Evolutionary conservation across 2,888 invertebrate genomes (phyloP).

Genomic region (Limenitis camilla): DNA sequence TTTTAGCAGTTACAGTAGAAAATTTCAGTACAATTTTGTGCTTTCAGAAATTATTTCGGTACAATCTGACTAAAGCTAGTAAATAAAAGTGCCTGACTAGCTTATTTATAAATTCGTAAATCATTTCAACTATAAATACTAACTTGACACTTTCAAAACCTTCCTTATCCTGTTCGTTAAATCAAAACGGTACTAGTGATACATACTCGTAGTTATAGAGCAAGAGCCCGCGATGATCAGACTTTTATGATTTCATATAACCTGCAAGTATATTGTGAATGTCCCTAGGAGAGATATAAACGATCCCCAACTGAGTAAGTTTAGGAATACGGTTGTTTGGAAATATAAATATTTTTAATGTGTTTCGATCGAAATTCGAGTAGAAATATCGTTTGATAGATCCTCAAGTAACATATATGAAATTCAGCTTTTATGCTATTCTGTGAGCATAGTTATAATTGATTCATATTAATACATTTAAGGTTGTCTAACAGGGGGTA

Average conservation of each 20-base stretch:
- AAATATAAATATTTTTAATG: too few relatives aligned
- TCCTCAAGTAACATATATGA: neutral
- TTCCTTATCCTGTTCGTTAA: conserved; percentile 3
- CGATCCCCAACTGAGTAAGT: too few relatives aligned
- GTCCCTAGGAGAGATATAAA: neutral
- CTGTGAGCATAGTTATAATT: too few relatives aligned
- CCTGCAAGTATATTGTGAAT: too few relatives aligned
- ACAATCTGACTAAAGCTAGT: conserved; percentile 18
- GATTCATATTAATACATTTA: too few relatives aligned
- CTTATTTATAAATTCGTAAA: conserved; percentile 55
- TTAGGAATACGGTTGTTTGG: too few relatives aligned
- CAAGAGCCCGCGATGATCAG: too few relatives aligned
- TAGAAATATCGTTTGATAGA: neutral
- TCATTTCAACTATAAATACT: conserved; percentile 22
- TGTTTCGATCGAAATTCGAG: too few relatives aligned
- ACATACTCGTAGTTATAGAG: conserved; percentile 18
- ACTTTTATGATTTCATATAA: too few relatives aligned
- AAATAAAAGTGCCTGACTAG: conserved; percentile 31
- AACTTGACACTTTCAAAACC: conserved; percentile 12
- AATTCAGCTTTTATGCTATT: too few relatives aligned
- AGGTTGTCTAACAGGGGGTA: neutral
- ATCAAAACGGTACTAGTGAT: conserved; percentile 37
- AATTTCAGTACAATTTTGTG: conserved; percentile 25
- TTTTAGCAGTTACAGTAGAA: conserved; percentile 28
- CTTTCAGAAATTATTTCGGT: conserved; percentile 14